A percentile compares a stretch with the other conserved stretches of the same genome.
Evolutionary conservation across 23 tunicate genomes (phyloP).

Genomic region (Clavelina lepadiformis): DNA sequence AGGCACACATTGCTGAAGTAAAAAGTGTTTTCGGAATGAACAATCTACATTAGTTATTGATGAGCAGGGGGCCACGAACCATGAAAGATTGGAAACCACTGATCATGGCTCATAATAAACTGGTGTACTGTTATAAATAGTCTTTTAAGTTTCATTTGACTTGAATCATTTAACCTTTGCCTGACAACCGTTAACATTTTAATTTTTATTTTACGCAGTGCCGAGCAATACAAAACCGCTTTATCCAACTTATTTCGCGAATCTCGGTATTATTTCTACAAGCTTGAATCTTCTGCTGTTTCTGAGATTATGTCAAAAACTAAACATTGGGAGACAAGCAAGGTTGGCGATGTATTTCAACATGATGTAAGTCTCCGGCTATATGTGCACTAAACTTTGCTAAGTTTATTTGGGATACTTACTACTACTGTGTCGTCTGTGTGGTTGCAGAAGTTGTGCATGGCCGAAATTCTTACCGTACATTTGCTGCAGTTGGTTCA

Average conservation of each 20-base stretch:
- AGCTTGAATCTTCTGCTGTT: slow-evolving; percentile 33
- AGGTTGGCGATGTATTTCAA: slow-evolving; percentile 21
- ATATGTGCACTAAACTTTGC: neutral
- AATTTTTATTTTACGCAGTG: slow-evolving; percentile 1
- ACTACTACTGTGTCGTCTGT: neutral
- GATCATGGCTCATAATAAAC: too few species aligned
- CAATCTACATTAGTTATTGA: too few species aligned
- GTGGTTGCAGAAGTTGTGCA: slow-evolving; percentile 19
- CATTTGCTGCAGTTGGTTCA: slow-evolving; percentile 32
- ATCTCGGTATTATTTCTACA: slow-evolving; percentile 36
- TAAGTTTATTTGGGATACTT: neutral
- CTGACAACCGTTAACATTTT: too few species aligned
- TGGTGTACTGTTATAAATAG: too few species aligned
- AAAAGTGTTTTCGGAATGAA: too few species aligned
- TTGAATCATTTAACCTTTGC: too few species aligned
- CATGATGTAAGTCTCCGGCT: slow-evolving; percentile 24
- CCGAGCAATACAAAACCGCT: slow-evolving; percentile 22
- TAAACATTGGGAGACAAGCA: slow-evolving; percentile 13
- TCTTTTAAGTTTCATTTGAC: too few species aligned
- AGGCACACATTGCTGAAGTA: too few species aligned
- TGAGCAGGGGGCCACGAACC: too few species aligned
- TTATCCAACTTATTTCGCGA: slow-evolving; percentile 22
- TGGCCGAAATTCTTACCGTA: slow-evolving; percentile 44
- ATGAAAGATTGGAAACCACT: too few species aligned
- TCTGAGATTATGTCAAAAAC: slow-evolving; percentile 25